These are phyloP conservation scores for Anthopleura sola DNA, from an alignment of 64 coral and sea anemone genomes.

Conservation along the genomic window DNA sequence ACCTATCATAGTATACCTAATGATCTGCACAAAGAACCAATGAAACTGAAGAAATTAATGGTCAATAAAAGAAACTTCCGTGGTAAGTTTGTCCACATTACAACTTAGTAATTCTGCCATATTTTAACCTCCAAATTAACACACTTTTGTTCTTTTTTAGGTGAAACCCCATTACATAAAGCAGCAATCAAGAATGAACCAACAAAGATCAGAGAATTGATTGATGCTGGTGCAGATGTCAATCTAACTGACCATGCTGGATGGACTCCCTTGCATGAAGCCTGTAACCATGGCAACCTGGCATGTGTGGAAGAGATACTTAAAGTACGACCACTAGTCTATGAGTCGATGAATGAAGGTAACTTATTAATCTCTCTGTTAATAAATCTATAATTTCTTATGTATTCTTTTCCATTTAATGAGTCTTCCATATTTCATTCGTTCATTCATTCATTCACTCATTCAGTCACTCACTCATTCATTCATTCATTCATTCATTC, in stretches of 20 bases:
- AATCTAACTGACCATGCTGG: conserved; percentile 81
- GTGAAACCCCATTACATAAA: conserved; percentile 72
- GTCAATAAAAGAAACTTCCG: conserved; percentile 28
- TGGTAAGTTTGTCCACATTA: background rate
- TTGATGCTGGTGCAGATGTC: conserved; percentile 61
- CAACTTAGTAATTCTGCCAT: no score
- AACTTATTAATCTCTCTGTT: background rate
- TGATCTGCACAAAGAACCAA: background rate
- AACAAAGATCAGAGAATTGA: conserved; percentile 53
- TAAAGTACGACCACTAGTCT: conserved; percentile 41
- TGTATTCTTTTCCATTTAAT: no score
- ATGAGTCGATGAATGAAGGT: conserved; percentile 20
- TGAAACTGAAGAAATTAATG: conserved; percentile 17
- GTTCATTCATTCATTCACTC: no score
- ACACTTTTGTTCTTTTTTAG: conserved; percentile 18
- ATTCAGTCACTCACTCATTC: no score
- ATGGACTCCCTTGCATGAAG: conserved; percentile 92
- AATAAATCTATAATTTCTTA: no score
- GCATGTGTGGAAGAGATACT: conserved; percentile 74
- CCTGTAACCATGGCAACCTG: conserved; percentile 86
- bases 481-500: no score
- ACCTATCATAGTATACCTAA: background rate
- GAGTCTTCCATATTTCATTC: no score
- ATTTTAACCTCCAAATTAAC: no score
- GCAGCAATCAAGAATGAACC: conserved; percentile 81